These are phyloP conservation scores for Axea sp. DNA, from an alignment of 2,888 invertebrate species.

Conservation along the genomic window DNA sequence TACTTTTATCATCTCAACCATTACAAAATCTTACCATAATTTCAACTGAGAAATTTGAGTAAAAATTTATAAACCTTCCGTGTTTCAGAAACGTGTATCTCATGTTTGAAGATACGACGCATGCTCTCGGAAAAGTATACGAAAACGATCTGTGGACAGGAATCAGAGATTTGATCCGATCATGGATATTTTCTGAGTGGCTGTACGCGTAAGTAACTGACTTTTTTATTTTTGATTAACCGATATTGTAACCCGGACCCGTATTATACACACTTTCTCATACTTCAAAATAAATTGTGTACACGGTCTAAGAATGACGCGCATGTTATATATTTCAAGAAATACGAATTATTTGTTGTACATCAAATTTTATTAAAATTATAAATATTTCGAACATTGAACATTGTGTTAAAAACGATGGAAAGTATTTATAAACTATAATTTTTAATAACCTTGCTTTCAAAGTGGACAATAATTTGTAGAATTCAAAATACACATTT, in stretches of 20 bases:
- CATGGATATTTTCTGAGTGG: conserved; percentile 27
- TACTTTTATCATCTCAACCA: background rate
- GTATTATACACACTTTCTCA: conserved; percentile 4
- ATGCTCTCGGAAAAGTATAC: conserved; percentile 47
- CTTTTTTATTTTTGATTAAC: conserved; percentile 8
- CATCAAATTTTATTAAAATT: conserved; percentile 25
- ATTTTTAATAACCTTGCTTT: no score
- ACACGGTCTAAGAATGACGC: conserved; percentile 7
- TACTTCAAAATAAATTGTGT: conserved; percentile 17
- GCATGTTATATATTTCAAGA: background rate
- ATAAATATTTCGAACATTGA: conserved; percentile 9
- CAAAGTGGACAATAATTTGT: no score
- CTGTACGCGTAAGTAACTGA: conserved; percentile 18
- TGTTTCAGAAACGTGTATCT: conserved; percentile 40
- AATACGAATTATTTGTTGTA: conserved; percentile 3
- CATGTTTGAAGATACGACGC: conserved; percentile 32
- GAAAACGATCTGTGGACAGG: conserved; percentile 43
- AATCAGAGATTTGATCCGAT: conserved; percentile 50
- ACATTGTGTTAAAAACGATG: conserved; percentile 4
- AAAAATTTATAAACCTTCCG: conserved; percentile 47
- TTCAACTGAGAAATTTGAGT: conserved; percentile 29
- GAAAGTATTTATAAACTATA: conserved; percentile 28
- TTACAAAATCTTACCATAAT: conserved; percentile 6
- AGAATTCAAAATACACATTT: no score
- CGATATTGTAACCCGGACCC: conserved; percentile 17